Evolutionary conservation across 2,113 vertebrate genomes (phyloP).

Genomic region (rabbit (Oryctolagus cuniculus)): DNA sequence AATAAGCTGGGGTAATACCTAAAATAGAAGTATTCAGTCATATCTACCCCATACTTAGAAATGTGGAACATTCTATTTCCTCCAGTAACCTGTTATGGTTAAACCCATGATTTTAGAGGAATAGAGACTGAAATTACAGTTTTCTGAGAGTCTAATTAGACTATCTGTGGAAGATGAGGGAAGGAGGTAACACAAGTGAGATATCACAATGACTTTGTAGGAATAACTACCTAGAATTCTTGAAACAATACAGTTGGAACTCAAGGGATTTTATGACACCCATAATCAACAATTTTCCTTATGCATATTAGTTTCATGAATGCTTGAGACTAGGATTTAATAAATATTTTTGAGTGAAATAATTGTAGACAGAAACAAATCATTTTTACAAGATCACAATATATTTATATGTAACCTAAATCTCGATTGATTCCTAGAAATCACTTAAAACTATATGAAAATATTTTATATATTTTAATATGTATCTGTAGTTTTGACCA

Average conservation of each 20-base stretch:
- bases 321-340: too few relatives aligned
- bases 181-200: neutral
- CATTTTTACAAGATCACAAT: too few relatives aligned
- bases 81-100: neutral
- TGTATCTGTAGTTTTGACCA: too few relatives aligned
- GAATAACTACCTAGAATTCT: neutral
- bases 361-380: too few relatives aligned
- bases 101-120: neutral
- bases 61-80: neutral
- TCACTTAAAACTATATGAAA: too few relatives aligned
- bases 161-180: neutral
- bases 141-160: neutral
- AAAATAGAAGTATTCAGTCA: neutral
- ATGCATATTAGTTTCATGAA: too few relatives aligned
- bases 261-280: neutral
- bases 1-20: neutral
- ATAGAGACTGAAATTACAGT: neutral
- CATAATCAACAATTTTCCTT: too few relatives aligned
- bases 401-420: too few relatives aligned
- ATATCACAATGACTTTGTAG: neutral
- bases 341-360: too few relatives aligned
- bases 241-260: neutral
- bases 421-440: too few relatives aligned
- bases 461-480: too few relatives aligned
- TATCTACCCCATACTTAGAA: too few relatives aligned